These are phyloP conservation scores for Ceratoteleas bidentatus DNA, from an alignment of 1,140 invertebrate genomes.

Conservation along the genomic window DNA sequence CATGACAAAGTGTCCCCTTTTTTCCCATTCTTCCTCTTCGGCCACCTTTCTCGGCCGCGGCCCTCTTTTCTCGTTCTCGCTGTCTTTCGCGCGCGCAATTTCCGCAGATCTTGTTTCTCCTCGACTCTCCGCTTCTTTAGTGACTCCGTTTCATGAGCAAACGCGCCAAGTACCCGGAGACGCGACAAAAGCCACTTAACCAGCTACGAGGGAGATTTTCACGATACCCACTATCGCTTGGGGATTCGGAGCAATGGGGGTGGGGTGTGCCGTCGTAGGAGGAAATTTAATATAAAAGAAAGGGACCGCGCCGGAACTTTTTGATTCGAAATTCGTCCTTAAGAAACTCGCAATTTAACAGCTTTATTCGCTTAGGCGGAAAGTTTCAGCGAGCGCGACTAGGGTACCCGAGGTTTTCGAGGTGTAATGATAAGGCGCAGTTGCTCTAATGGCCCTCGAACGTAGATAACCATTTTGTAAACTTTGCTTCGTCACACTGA, in stretches of 20 bases:
- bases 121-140: constrained; percentile 61
- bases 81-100: constrained; percentile 46
- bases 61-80: constrained; percentile 52
- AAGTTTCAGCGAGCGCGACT: constrained; percentile 22
- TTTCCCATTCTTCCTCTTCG: constrained; percentile 40
- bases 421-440: constrained; percentile 39
- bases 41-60: constrained; percentile 26
- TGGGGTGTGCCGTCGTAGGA: constrained; percentile 50
- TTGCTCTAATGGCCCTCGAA: constrained; percentile 42
- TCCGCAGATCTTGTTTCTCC: constrained; percentile 66
- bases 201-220: constrained; percentile 68
- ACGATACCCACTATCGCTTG: constrained; percentile 61
- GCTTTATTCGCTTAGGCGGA: constrained; percentile 46
- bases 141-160: constrained; percentile 63
- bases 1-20: constrained; percentile 66
- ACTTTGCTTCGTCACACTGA: constrained; percentile 31
- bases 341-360: constrained; percentile 54
- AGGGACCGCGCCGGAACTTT: constrained; percentile 52
- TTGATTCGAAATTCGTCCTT: constrained; percentile 57
- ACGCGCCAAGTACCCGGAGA: constrained; percentile 70
- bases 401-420: constrained; percentile 13
- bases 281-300: constrained; percentile 68
- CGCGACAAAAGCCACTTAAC: constrained; percentile 75
- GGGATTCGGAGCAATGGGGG: constrained; percentile 55
- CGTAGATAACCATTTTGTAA: constrained; percentile 53